phyloP scores from a whole-genome alignment of 2,888 invertebrate species.

The Steinernema carpocapsae region DNA sequence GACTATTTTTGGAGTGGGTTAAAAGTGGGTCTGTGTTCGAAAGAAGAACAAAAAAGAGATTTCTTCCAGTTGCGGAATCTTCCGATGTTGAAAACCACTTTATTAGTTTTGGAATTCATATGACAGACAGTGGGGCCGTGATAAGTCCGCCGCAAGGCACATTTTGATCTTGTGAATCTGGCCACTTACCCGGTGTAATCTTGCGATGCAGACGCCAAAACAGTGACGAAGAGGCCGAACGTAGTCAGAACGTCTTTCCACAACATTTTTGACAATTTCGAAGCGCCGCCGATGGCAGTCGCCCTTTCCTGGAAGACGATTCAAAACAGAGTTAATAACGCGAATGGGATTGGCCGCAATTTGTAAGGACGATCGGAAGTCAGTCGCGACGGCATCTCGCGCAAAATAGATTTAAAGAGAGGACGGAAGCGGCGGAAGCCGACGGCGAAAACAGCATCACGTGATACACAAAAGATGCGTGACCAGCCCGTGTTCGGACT shows the following conservation, averaged over 20 bases:
- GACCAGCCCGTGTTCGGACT: not conserved
- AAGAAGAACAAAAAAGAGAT: no score
- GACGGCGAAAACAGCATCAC: conserved; percentile 4
- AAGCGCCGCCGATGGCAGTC: conserved; percentile 43
- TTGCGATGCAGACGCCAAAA: not conserved
- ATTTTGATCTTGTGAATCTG: not conserved
- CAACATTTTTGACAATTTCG: not conserved
- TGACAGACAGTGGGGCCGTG: not conserved
- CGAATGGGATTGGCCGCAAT: no score
- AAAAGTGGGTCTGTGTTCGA: no score
- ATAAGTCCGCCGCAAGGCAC: not conserved
- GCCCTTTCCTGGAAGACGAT: conserved; percentile 60
- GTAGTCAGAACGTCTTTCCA: conserved; percentile 4
- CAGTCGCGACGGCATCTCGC: not conserved
- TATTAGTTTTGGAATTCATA: no score
- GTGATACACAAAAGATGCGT: not conserved
- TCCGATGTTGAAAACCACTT: no score
- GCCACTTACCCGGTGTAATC: conserved; percentile 28
- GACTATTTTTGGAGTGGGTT: no score
- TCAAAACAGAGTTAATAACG: no score
- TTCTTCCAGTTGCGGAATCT: no score
- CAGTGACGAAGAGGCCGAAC: not conserved
- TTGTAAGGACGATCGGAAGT: not conserved
- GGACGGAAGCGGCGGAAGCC: not conserved
- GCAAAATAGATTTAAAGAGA: conserved; percentile 10